Percentiles rank a stretch among this genome's conserved stretches.
These are phyloP conservation scores for Lithophane socia DNA, from an alignment of 2,888 invertebrate genomes.

Conservation along the genomic window DNA sequence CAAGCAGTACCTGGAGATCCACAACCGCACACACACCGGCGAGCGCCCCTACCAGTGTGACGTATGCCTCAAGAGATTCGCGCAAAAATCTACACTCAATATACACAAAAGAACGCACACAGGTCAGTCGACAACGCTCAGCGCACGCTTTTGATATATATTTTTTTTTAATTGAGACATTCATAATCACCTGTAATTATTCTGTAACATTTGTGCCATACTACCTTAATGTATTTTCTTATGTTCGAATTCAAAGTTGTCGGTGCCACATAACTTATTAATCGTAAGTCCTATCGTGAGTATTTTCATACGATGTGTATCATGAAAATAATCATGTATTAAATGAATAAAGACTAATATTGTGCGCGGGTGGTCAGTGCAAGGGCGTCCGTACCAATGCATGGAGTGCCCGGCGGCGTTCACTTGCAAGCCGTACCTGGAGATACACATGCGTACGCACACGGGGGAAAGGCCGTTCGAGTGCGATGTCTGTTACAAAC, in stretches of 20 bases:
- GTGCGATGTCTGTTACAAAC: slow-evolving; percentile 91
- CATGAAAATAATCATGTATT: slow-evolving; percentile 42
- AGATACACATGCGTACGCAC: slow-evolving; percentile 92
- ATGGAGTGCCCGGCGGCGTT: slow-evolving; percentile 91
- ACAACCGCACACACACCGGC: slow-evolving; percentile 90
- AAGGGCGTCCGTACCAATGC: slow-evolving; percentile 90
- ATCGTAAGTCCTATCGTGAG: slow-evolving; percentile 67
- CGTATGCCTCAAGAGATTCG: slow-evolving; percentile 94
- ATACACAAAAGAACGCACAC: slow-evolving; percentile 95
- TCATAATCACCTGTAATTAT: slow-evolving; percentile 56
- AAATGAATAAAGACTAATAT: slow-evolving; percentile 60
- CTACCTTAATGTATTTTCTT: slow-evolving; percentile 55
- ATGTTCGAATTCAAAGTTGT: slow-evolving; percentile 79
- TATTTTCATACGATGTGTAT: slow-evolving; percentile 62
- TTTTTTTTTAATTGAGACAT: slow-evolving; percentile 53
- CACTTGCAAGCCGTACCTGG: slow-evolving; percentile 91
- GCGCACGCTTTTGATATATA: slow-evolving; percentile 42
- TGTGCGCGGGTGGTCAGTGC: slow-evolving; percentile 81
- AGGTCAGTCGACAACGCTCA: slow-evolving; percentile 80
- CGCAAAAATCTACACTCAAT: slow-evolving; percentile 95
- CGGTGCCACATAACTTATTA: slow-evolving; percentile 85
- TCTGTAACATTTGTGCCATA: slow-evolving; percentile 39
- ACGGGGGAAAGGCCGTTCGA: slow-evolving; percentile 90
- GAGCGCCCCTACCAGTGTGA: slow-evolving; percentile 92
- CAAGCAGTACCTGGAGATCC: slow-evolving; percentile 90